Conservation (phyloP, 2,888 invertebrate species). For the Drosophila nr. medialis region DNA sequence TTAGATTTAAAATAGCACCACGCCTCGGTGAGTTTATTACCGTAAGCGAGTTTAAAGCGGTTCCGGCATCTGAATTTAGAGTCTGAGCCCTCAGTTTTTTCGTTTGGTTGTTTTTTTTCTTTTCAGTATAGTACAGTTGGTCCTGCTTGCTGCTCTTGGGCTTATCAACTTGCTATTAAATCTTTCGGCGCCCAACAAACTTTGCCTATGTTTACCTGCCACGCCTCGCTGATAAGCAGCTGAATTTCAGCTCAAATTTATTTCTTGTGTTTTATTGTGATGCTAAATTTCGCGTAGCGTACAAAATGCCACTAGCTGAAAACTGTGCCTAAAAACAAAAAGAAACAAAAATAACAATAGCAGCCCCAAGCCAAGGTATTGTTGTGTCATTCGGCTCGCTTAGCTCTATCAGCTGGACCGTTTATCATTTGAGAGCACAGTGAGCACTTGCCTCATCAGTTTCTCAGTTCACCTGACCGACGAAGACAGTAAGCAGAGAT, state of each 20-base stretch:
- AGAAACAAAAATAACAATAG: slow-evolving; percentile 1
- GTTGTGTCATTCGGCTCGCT: slow-evolving; percentile 52
- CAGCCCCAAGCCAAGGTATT: slow-evolving; percentile 14
- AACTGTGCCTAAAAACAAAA: background rate
- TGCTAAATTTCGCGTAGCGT: slow-evolving; percentile 76
- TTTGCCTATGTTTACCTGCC: slow-evolving; percentile 49
- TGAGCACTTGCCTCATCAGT: slow-evolving; percentile 18
- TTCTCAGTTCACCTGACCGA: slow-evolving; percentile 16
- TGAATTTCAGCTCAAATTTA: slow-evolving; percentile 74
- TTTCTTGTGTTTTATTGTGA: slow-evolving; percentile 77
- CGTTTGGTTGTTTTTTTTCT: background rate
- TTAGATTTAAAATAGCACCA: slow-evolving; percentile 74
- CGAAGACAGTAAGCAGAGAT: slow-evolving; percentile 55
- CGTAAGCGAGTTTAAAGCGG: slow-evolving; percentile 71
- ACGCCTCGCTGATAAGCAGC: slow-evolving; percentile 70
- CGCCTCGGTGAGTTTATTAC: slow-evolving; percentile 74
- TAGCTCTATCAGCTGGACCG: slow-evolving; percentile 67
- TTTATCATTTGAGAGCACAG: slow-evolving; percentile 62
- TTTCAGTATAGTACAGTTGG: background rate
- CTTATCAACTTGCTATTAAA: slow-evolving; percentile 78
- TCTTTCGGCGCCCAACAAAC: slow-evolving; percentile 47
- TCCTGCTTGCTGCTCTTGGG: slow-evolving; percentile 29
- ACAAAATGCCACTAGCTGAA: slow-evolving; percentile 43
- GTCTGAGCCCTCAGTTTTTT: slow-evolving; percentile 1
- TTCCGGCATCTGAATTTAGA: slow-evolving; percentile 18